Base-by-base conservation (phyloP, 1,140 invertebrate genomes). In the Panulirus ornatus region DNA sequence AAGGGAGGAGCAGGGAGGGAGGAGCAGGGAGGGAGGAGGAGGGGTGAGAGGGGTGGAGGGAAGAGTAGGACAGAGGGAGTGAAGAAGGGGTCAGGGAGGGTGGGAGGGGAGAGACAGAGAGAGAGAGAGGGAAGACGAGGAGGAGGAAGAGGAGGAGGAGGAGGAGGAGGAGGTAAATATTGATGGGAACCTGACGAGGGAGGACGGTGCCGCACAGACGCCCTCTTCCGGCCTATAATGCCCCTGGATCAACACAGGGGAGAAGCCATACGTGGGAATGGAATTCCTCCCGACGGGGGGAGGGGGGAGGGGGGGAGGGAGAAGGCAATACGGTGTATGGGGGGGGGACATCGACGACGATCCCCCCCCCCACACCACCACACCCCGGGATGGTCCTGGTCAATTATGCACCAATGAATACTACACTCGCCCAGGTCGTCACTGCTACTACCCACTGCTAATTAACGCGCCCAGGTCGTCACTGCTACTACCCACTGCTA, bases 111-210 rank as follows among this genome's bases (percentile, higher is more conserved):
- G 75, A 38, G 42, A 66, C 81, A 84, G 79, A 63, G 40, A 63
- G 79, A 38, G 40, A 42, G 54, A 42, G 82, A 47, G 66, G 40
- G 30, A 30, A 40, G 40, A 40, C 30, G 47, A 58, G 47, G 51
- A 51, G 51, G 22, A 54, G 78, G 27, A 51, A 36, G 40, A 36
- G 34, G 34, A 16, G 54, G 34, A 36, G 34, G 47, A 30, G 79
- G n/a, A 30, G 34, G 79, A 47, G 42, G 30, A 42, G 36, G 71
- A 11, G 70, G 51, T 54, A 76, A 87, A 87, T 87, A 87, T 87
- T 87, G 73, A 87, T 73, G 78, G 14, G 84, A 76, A 86, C 84
- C 84, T 76, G 73, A 78, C 71, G 34, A 54, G 47, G 36, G 73
- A 22, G 82, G 42, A 47, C 19, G 51, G 73, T 71, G 63, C n/a